A percentile compares a stretch with the other conserved stretches of the same genome.
These are phyloP conservation scores for Pyrgilauda ruficollis DNA, from an alignment of 2,113 vertebrate species.

Conservation along the genomic window DNA sequence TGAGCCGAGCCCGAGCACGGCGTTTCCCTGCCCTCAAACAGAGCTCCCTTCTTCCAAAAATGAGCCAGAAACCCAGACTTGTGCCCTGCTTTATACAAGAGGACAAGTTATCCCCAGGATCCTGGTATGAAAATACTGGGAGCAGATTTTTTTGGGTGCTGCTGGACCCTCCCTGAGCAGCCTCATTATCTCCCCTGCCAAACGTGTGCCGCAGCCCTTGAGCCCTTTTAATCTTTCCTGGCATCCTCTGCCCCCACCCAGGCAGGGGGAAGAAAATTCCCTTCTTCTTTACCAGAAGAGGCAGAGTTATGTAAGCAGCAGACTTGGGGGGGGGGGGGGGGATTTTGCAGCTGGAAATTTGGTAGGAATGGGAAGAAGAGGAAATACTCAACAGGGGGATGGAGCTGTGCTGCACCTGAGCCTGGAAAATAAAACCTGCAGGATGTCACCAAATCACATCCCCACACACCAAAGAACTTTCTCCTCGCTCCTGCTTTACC, in stretches of 20 bases:
- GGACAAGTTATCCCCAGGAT: neutral
- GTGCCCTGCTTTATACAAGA: neutral
- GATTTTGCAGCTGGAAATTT: neutral
- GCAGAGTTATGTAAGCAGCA: neutral
- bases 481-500: neutral
- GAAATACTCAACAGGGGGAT: fast-evolving
- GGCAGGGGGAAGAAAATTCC: neutral
- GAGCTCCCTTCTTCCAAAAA: neutral
- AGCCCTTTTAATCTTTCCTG: neutral
- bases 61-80: neutral
- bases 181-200: conserved; percentile 7
- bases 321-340: no score
- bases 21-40: neutral
- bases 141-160: neutral
- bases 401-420: neutral
- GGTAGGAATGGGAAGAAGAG: neutral
- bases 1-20: fast-evolving
- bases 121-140: fast-evolving
- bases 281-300: neutral
- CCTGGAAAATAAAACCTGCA: neutral
- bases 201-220: fast-evolving
- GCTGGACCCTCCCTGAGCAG: neutral
- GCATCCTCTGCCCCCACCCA: conserved; percentile 24
- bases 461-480: neutral
- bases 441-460: neutral